These are phyloP conservation scores for Globodera rostochiensis DNA, from an alignment of 1,140 invertebrate species.

Conservation along the genomic window DNA sequence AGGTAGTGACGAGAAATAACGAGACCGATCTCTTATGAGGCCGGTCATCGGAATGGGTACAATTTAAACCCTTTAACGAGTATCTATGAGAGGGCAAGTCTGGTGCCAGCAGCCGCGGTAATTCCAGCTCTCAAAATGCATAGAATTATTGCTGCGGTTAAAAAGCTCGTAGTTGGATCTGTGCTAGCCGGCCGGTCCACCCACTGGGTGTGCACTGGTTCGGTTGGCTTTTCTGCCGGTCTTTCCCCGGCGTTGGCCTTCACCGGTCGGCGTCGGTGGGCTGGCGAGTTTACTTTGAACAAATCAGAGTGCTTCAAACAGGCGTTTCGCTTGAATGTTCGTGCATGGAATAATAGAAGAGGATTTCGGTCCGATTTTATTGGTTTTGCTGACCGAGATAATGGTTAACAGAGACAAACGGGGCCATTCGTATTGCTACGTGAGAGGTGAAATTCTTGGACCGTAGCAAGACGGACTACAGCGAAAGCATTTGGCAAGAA, in stretches of 20 bases:
- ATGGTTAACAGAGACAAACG: no score
- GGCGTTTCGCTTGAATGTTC: no score
- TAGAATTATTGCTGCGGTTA: slow-evolving; percentile 75
- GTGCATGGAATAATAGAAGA: no score
- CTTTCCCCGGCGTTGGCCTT: neutral
- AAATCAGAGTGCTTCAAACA: no score
- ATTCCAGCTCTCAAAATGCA: slow-evolving; percentile 86
- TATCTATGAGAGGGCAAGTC: slow-evolving; percentile 86
- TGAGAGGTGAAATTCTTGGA: no score
- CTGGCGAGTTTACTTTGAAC: no score
- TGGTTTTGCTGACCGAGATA: no score
- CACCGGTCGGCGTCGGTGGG: neutral
- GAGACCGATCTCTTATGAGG: slow-evolving; percentile 77
- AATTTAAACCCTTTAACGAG: slow-evolving; percentile 86
- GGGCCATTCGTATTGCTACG: no score
- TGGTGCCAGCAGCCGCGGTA: slow-evolving; percentile 75
- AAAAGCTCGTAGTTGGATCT: slow-evolving; percentile 68
- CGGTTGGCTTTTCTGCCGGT: slow-evolving; percentile 17
- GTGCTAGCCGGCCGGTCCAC: slow-evolving; percentile 25
- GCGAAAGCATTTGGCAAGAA: no score
- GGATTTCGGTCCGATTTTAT: no score
- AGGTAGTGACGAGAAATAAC: no score
- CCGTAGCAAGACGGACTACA: no score
- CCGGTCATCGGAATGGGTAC: slow-evolving; percentile 84
- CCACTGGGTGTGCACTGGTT: slow-evolving; percentile 5